Percentiles rank a stretch among this genome's conserved stretches.
These are phyloP conservation scores for Campoplex nolae DNA, from an alignment of 2,888 invertebrate genomes.

Conservation along the genomic window DNA sequence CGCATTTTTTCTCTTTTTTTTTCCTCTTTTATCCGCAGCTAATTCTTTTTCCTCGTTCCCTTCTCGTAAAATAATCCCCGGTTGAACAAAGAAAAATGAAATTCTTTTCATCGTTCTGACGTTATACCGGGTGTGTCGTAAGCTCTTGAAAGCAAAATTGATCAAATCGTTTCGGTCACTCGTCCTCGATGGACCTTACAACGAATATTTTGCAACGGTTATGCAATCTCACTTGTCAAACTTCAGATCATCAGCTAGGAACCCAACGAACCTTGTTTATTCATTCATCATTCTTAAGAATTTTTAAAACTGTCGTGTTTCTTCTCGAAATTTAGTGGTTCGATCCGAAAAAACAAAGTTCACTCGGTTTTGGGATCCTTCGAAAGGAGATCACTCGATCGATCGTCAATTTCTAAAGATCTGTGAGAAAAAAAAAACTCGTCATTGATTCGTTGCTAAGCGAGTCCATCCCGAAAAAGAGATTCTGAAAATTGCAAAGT, in stretches of 20 bases:
- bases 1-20: conserved; percentile 42
- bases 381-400: too few species aligned
- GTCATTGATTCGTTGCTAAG: too few species aligned
- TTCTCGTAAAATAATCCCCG: conserved; percentile 15
- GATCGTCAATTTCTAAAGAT: too few species aligned
- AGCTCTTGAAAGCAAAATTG: not conserved
- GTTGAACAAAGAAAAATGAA: not conserved
- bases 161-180: not conserved
- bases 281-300: not conserved
- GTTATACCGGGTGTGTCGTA: not conserved
- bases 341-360: too few species aligned
- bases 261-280: not conserved
- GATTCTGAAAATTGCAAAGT: too few species aligned
- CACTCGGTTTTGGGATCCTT: too few species aligned
- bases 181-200: too few species aligned
- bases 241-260: not conserved
- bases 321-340: not conserved
- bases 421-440: too few species aligned
- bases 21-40: conserved; percentile 31
- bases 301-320: not conserved
- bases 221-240: too few species aligned
- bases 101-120: not conserved
- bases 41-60: conserved; percentile 35
- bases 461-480: too few species aligned
- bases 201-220: not conserved